Percentiles rank a stretch among this genome's conserved stretches.
Conservation (phyloP, 2,113 vertebrate species). For the Colius striatus region DNA sequence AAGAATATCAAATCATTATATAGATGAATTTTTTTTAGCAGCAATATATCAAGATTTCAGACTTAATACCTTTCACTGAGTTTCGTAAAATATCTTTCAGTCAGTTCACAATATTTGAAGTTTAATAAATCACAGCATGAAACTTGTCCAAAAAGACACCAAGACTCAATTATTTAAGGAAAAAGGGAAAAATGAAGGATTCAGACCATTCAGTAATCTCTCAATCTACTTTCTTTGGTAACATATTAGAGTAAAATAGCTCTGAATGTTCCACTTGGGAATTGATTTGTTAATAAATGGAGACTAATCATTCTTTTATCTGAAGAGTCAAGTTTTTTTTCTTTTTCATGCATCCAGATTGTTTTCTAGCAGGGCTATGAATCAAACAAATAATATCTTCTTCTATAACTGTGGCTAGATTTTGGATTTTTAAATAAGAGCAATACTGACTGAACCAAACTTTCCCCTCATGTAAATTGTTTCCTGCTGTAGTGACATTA, state of each 20-base stretch:
- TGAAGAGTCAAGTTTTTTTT: neutral
- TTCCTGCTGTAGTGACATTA: neutral
- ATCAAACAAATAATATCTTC: neutral
- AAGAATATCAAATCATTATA: constrained; percentile 29
- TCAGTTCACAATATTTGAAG: constrained; percentile 27
- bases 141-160: constrained; percentile 19
- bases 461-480: neutral
- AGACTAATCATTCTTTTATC: neutral
- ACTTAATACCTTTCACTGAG: neutral
- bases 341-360: neutral
- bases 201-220: constrained; percentile 1
- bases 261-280: neutral
- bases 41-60: constrained; percentile 53
- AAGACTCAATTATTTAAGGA: neutral
- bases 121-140: constrained; percentile 66
- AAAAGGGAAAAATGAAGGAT: neutral
- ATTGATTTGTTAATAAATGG: constrained; percentile 5
- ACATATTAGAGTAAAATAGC: neutral
- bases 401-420: neutral
- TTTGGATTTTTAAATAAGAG: neutral
- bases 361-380: neutral
- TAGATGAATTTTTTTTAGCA: constrained; percentile 29
- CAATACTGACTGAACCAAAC: neutral
- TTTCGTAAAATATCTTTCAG: constrained; percentile 40
- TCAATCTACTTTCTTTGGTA: neutral